Base-by-base conservation (phyloP, 2,888 invertebrate genomes). In the Yponomeuta cagnagella region DNA sequence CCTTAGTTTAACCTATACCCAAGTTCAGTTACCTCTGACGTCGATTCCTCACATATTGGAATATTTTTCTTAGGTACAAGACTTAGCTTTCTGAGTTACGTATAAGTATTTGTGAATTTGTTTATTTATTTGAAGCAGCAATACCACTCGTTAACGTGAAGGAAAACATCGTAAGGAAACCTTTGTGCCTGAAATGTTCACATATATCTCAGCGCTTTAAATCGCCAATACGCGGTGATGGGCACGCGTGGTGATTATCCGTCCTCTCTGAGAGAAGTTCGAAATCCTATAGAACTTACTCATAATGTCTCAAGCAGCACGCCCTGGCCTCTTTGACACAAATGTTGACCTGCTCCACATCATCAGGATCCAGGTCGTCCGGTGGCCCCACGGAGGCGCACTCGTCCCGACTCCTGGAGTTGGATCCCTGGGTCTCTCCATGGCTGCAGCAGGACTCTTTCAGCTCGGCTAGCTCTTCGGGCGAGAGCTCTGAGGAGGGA, bases 241-340 rank as follows among this genome's bases (percentile, higher is more conserved):
- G 23, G 23, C 23, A 23, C 23, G 23, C 23, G 23, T 23, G 23
- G 23, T 23, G 23, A 23, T 23, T 23, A 23, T 23, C 23, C 23
- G 23, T 23, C 23, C 23, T 23, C 23, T 23, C 23, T 23, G 23
- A 23, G 23, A 23, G 23, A 23, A 23, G 23, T 23, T 23, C 23
- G 23, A 23, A 23, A 23, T 23, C 23, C 23, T 5, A 43, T 43
- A 23, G 6, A 4, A 78, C 84, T 79, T 73, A 90, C 90, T 80
- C 75, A 70, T 86, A 81, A n/a, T 83, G 81, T 12, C 80, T 70
- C 43, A 83, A 75, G 71, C 90, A 90, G 73, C 88, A 88, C 58
- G 76, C 76, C 33, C 73, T 74, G 1, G 82, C 75, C 0, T 82
- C 79, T 1, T 77, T 74, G 1, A 77, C 72, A 69, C 90, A 91